A percentile compares a stretch with the other conserved stretches of the same genome.
Conservation (phyloP, 2,113 vertebrate species). For the Egretta garzetta region DNA sequence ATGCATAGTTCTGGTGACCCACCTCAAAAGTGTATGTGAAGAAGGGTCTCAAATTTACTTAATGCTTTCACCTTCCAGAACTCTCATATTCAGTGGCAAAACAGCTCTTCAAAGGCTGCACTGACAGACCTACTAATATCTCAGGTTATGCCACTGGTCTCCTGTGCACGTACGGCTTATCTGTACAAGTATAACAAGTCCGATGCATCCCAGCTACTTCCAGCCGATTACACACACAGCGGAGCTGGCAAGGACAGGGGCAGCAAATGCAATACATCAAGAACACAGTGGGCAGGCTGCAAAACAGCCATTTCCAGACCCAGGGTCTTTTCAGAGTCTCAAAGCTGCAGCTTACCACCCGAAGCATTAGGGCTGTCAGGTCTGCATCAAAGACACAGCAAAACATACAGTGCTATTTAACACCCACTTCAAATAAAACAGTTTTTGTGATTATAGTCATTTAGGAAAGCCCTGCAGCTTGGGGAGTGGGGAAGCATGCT, state of each 20-base stretch:
- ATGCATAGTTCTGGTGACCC: not conserved
- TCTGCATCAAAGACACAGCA: not conserved
- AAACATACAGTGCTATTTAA: not conserved
- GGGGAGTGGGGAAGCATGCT: not conserved
- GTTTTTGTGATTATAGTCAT: not conserved
- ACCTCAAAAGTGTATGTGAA: not conserved
- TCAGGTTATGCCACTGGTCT: not conserved
- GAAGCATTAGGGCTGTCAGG: not conserved
- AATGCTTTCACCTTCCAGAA: not conserved
- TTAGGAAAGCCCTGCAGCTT: not conserved
- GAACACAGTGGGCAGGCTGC: not conserved
- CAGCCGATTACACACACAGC: fast-evolving
- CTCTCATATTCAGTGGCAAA: not conserved
- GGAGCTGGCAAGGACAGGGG: not conserved
- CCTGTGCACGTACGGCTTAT: not conserved
- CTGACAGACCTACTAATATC: not conserved
- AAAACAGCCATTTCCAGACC: not conserved
- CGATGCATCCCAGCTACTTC: not conserved
- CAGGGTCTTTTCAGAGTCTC: fast-evolving
- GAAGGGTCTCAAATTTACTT: not conserved
- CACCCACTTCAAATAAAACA: not conserved
- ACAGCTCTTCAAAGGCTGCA: not conserved
- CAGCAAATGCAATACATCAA: not conserved
- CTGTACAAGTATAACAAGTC: not conserved
- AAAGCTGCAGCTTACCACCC: not conserved